Percentiles rank a stretch among this genome's conserved stretches.
These are phyloP conservation scores for Augochlora pura DNA, from an alignment of 1,140 invertebrate genomes.

Conservation along the genomic window DNA sequence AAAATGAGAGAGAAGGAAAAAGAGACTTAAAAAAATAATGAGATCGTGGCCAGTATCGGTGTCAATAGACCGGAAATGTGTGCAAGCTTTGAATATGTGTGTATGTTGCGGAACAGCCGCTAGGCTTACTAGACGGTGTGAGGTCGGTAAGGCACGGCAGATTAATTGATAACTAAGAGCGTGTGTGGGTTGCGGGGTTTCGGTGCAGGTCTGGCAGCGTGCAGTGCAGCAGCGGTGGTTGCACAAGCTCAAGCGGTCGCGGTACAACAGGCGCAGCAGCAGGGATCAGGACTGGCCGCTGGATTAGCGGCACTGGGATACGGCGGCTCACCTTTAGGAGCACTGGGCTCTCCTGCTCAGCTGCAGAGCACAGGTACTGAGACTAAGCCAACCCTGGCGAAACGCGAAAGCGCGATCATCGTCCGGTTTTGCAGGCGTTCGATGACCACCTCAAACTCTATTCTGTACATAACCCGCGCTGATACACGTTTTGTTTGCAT, in stretches of 20 bases:
- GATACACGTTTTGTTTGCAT: constrained; percentile 40
- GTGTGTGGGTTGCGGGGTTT: constrained; percentile 77
- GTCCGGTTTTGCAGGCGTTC: constrained; percentile 25
- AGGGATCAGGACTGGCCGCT: constrained; percentile 78
- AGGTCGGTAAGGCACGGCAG: constrained; percentile 64
- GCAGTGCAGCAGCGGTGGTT: constrained; percentile 78
- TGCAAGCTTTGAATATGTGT: constrained; percentile 16
- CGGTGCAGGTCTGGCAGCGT: constrained; percentile 80
- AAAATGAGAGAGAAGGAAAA: not conserved
- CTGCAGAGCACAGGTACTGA: constrained; percentile 78
- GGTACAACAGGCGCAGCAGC: constrained; percentile 79
- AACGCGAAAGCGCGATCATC: not conserved
- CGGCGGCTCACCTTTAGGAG: constrained; percentile 78
- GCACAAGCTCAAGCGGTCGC: constrained; percentile 79
- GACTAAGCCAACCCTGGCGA: not conserved
- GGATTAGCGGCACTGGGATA: constrained; percentile 79
- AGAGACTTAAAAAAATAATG: not conserved
- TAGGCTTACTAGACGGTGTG: constrained; percentile 62
- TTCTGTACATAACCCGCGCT: constrained; percentile 42
- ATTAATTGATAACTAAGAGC: constrained; percentile 70
- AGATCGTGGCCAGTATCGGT: constrained; percentile 16
- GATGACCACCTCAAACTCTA: constrained; percentile 1
- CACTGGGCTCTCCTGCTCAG: constrained; percentile 78
- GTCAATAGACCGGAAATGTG: constrained; percentile 35
- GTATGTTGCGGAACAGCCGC: constrained; percentile 26